Percentiles rank a stretch among this genome's conserved stretches.
These are phyloP conservation scores for Panthera tigris DNA, from an alignment of 2,113 vertebrate species.

Conservation along the genomic window DNA sequence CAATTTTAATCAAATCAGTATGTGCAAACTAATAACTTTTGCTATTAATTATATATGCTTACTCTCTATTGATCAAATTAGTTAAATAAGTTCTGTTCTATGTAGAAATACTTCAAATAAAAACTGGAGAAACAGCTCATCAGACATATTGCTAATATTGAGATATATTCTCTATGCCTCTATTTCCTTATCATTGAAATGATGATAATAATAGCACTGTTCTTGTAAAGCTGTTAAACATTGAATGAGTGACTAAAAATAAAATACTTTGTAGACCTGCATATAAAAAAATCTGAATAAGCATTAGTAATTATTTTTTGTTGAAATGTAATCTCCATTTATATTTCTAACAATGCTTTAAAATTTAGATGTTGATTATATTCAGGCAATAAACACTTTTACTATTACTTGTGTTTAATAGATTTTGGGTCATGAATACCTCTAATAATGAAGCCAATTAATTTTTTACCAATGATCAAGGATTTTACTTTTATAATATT, in stretches of 20 bases:
- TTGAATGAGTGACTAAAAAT: not conserved
- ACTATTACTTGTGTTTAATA: not conserved
- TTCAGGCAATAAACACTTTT: not conserved
- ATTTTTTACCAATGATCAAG: not conserved
- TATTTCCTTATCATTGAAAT: not conserved
- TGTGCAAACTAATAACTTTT: not conserved
- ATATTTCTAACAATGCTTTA: not conserved
- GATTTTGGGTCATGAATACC: not conserved
- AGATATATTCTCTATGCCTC: not conserved
- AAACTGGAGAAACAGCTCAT: not conserved
- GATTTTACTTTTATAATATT: not conserved
- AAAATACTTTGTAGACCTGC: not conserved
- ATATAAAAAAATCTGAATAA: not conserved
- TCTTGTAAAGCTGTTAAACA: not conserved
- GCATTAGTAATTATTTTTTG: not conserved
- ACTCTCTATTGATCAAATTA: not conserved
- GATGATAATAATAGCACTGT: not conserved
- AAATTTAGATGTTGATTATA: not conserved
- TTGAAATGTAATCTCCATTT: not conserved
- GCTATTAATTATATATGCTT: not conserved
- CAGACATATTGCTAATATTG: not conserved
- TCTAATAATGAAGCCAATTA: not conserved
- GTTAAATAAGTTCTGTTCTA: not conserved
- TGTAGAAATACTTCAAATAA: not conserved
- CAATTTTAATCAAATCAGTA: not conserved